Evolutionary conservation across 2,888 invertebrate species (phyloP), one percentile per base, ranked within the genome.

Genomic region (Nineta flava): DNA sequence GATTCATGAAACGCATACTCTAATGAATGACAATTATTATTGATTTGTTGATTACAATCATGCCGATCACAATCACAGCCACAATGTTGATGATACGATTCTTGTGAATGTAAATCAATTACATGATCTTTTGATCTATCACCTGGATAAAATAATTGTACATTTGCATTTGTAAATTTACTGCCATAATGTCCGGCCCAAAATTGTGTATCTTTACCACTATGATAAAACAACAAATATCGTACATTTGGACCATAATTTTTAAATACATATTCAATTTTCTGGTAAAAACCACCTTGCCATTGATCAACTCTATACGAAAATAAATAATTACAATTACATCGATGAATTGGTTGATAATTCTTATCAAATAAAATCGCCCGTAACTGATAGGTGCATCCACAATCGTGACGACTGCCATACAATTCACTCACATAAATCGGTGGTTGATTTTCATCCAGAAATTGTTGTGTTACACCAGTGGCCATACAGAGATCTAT

Each of bases 121-220:
- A 26, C 26, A 7, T 26, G 26, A 7, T 26, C 26, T 26, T 26
- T 26, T 7, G 26, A 26, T 6, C 6, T 26, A 26, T 26, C 26
- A 26, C 12, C 9, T 38, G 38, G 38, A 38, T 38, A 61, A 38
- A 61, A 46, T 42, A 67, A 54, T 56, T 60, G 65, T 1, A 77
- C 63, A 46, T 67, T 68, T 10, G 75, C 74, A 17, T 76, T 74
- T 44, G 78, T 71, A 72, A 80, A 76, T 69, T 81, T 81, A 51
- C 72, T 67, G 7, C 81, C 81, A 65, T 77, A 81, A 62, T 78
- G 72, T 10, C 80, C 81, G 38, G 70, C 70, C 81, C 80, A 81
- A 63, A 71, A 80, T 55, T 71, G 72, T 2, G 59, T 64, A 58
- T 81, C 81, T 48, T 59, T 60, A n/a, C 79, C 81, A 50, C 59